Conservation (phyloP, 2,113 vertebrate genomes). For the Tyrannus savana region DNA sequence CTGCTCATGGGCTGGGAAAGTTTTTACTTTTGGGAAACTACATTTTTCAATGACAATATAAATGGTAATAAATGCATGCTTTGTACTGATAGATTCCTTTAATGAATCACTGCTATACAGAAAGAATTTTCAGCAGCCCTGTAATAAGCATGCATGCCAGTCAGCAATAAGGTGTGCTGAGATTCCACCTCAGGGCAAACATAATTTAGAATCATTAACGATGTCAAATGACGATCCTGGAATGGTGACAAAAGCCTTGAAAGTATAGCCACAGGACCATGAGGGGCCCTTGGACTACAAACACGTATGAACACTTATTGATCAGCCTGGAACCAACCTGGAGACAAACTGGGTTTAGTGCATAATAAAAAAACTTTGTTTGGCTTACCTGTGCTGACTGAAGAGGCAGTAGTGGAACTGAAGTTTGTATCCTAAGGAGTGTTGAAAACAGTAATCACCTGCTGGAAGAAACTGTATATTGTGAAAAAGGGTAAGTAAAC, state of each 20-base stretch:
- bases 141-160: rapidly evolving
- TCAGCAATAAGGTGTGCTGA: neutral
- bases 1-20: neutral
- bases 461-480: neutral
- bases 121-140: neutral
- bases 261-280: neutral
- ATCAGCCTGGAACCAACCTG: neutral
- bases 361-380: neutral
- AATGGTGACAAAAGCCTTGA: neutral
- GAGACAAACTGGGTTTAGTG: neutral
- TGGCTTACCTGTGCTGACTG: neutral
- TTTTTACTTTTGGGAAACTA: neutral
- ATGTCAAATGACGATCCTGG: neutral
- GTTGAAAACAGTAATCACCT: neutral
- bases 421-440: neutral
- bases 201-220: neutral
- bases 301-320: neutral
- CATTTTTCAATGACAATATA: neutral
- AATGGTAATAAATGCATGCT: neutral
- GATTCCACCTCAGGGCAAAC: neutral
- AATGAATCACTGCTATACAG: neutral
- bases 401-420: neutral
- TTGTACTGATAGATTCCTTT: neutral
- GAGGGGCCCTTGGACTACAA: neutral
- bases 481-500: neutral